phyloP scores from a whole-genome alignment of 2,113 vertebrate genomes.

The Pelmatolapia mariae region DNA sequence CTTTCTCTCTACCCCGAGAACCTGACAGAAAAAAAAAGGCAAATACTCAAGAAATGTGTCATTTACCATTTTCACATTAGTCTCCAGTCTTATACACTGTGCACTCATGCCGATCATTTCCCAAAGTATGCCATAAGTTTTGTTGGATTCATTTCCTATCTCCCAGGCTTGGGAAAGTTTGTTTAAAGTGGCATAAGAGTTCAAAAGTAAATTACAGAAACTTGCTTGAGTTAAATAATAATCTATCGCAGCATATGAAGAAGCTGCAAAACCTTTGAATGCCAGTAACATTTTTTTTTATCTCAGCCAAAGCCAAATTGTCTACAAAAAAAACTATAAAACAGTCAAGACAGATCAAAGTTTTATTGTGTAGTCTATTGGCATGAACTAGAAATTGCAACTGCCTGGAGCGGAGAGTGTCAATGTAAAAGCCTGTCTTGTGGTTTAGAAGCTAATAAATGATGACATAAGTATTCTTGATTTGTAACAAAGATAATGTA shows the following conservation, averaged over 20 bases:
- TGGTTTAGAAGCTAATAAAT: not conserved
- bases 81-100: not conserved
- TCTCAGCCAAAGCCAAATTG: not conserved
- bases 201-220: not conserved
- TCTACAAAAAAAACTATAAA: not conserved
- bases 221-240: not conserved
- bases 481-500: not conserved
- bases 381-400: not conserved
- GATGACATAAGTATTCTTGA: not conserved
- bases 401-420: not conserved
- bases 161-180: not conserved
- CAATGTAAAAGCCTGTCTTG: not conserved
- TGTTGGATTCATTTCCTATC: not conserved
- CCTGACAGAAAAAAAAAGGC: slow-evolving; percentile 62
- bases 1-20: slow-evolving; percentile 89
- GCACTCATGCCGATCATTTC: not conserved
- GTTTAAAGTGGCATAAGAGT: not conserved
- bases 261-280: not conserved
- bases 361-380: not conserved
- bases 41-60: not conserved
- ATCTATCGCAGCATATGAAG: not conserved
- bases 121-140: not conserved
- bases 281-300: not conserved
- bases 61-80: not conserved
- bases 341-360: not conserved